phyloP scores from a whole-genome alignment of 2,113 vertebrate genomes.

The Lamprotornis superbus region DNA sequence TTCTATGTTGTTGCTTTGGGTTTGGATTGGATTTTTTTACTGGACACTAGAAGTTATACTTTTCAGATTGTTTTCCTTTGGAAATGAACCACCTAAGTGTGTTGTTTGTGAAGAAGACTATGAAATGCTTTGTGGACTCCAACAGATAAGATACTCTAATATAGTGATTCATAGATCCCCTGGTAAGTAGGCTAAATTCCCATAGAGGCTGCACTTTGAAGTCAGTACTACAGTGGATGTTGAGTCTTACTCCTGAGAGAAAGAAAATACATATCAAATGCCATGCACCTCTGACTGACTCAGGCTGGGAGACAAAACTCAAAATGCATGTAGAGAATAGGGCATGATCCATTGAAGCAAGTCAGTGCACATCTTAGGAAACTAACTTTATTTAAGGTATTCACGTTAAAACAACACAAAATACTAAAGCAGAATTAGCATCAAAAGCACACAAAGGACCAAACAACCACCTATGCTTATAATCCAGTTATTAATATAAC shows the following conservation, averaged over 20 bases:
- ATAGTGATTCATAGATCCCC: not conserved
- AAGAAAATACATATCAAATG: not conserved
- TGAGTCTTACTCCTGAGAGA: not conserved
- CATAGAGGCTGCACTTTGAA: not conserved
- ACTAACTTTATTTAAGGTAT: not conserved
- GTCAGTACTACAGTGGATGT: not conserved
- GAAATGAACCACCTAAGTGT: not conserved
- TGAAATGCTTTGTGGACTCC: not conserved
- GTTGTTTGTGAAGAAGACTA: not conserved
- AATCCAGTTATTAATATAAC: not conserved
- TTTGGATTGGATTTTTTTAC: not conserved
- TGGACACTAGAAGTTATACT: not conserved
- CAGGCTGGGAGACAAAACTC: not conserved
- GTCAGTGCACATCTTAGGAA: not conserved
- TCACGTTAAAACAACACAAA: not conserved
- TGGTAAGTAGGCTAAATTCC: not conserved
- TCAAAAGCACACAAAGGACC: not conserved
- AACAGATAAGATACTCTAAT: not conserved
- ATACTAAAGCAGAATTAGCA: not conserved
- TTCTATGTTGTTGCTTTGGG: not conserved
- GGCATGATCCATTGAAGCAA: not conserved
- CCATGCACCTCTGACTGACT: not conserved
- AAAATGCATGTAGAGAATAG: not conserved
- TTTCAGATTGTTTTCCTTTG: not conserved
- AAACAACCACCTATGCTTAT: not conserved